phyloP scores from a whole-genome alignment of 2,797 vertebrate genomes.

The Macropodus opercularis region DNA sequence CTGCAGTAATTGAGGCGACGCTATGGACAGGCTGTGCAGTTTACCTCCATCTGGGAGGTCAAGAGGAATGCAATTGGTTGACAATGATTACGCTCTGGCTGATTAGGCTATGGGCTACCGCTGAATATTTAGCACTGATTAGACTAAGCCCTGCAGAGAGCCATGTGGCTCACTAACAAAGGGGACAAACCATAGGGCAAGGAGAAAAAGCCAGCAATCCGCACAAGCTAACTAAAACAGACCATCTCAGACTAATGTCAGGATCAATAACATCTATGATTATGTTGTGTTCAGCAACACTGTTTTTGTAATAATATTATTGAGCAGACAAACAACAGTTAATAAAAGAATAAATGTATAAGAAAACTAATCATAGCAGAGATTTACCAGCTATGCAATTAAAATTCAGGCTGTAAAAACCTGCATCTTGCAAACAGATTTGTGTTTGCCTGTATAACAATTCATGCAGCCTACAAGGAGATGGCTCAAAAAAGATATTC shows the following conservation, averaged over 20 bases:
- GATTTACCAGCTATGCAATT: slow-evolving; percentile 11
- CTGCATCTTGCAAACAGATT: not conserved
- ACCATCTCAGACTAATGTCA: slow-evolving; percentile 19
- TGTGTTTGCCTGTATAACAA: slow-evolving; percentile 31
- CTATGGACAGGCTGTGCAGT: slow-evolving; percentile 71
- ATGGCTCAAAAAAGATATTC: slow-evolving; percentile 17
- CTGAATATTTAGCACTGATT: slow-evolving; percentile 77
- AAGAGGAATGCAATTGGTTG: slow-evolving; percentile 80
- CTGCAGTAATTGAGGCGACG: slow-evolving; percentile 75
- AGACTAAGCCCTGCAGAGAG: slow-evolving; percentile 69
- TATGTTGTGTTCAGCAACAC: not conserved
- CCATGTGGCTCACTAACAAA: slow-evolving; percentile 71
- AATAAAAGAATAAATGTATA: slow-evolving; percentile 29
- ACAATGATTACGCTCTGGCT: slow-evolving; percentile 73
- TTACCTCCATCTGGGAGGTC: slow-evolving; percentile 80
- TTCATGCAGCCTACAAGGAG: slow-evolving; percentile 30
- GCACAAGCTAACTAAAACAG: slow-evolving; percentile 31
- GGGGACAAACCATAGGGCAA: slow-evolving; percentile 55
- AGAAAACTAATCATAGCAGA: slow-evolving; percentile 10
- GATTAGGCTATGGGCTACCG: slow-evolving; percentile 72
- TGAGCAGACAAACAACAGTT: slow-evolving; percentile 18
- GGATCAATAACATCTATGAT: slow-evolving; percentile 34
- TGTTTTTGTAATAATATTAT: slow-evolving; percentile 26
- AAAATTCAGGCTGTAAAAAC: not conserved
- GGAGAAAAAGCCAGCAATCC: slow-evolving; percentile 45